Base-by-base conservation (phyloP, 2,113 vertebrate genomes). In the Climacteris rufus region DNA sequence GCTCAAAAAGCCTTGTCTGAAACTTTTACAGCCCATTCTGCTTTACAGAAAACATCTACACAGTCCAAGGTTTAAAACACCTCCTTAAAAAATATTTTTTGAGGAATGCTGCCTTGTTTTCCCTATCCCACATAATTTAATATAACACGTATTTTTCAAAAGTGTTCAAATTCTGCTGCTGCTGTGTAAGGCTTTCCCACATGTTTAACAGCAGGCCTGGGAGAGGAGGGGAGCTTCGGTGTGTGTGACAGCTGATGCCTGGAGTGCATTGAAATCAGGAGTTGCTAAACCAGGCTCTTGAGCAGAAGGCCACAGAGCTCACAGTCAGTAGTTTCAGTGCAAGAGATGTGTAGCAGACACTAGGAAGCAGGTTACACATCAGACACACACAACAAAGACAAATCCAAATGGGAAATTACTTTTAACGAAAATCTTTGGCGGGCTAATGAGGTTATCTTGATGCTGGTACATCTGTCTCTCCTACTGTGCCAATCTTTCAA, bases 351-450 rank as follows among this genome's bases (percentile, higher is more conserved):
- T 33, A 64, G 53, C 52, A 90, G 87, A 84, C 47, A 69, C 13
- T 30, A 25, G 52, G 35, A 79, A 85, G 31, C 11, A n/a, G n/a
- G n/a, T 95, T 94, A 87, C 50, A 72, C n/a, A 79, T 76, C 74
- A 72, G 45, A 57, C 31, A 69, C 28, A 64, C 40, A 39, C 18
- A 50, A 78, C 47, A 87, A 84, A 89, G 87, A 70, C 83, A 92
- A 81, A 94, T 89, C 53, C 74, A 91, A 94, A 89, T n/a, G 65
- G 72, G 60, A 93, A 93, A 91, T 83, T 52, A 88, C n/a, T 94
- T 87, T 33, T 84, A 94, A 91, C 0, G 2, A 87, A 89, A 95
- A 89, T 72, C 52, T 71, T 89, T 64, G 69, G 45, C 9, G 6
- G 7, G 31, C 44, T 90, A 89, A 74, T 79, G 79, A 84, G 60